These are phyloP conservation scores for Lepus timidus DNA, from an alignment of 2,113 vertebrate species.

Conservation along the genomic window DNA sequence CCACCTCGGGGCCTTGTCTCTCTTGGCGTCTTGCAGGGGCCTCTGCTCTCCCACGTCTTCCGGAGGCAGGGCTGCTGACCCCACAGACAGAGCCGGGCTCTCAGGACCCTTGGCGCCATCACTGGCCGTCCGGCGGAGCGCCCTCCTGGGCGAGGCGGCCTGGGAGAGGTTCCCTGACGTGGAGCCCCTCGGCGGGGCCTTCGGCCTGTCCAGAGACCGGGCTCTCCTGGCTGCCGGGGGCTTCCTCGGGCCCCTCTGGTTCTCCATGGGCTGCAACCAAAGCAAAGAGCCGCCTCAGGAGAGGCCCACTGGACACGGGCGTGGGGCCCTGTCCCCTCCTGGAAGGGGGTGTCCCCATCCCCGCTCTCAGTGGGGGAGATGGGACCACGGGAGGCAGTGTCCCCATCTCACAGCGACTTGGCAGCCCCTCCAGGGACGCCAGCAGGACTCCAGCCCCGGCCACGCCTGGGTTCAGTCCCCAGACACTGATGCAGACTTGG, in stretches of 20 bases:
- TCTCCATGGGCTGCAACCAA: constrained; percentile 16
- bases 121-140: constrained; percentile 85
- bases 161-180: constrained; percentile 90
- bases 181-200: constrained; percentile 85
- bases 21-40: constrained; percentile 80
- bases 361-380: neutral
- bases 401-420: neutral
- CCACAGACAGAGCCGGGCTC: neutral
- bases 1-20: constrained; percentile 74
- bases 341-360: too few relatives aligned
- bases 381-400: neutral
- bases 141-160: neutral
- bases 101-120: constrained; percentile 79
- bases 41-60: constrained; percentile 34
- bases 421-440: neutral
- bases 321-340: too few relatives aligned
- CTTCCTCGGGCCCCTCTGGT: fast-evolving
- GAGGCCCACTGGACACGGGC: neutral
- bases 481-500: neutral
- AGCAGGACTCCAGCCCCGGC: neutral
- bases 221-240: constrained; percentile 53
- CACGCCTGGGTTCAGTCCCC: fast-evolving
- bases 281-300: constrained; percentile 54
- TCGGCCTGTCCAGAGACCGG: constrained; percentile 83
- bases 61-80: neutral